phyloP scores from a whole-genome alignment of 2,113 vertebrate species.

The Neolamprologus modestus region DNA sequence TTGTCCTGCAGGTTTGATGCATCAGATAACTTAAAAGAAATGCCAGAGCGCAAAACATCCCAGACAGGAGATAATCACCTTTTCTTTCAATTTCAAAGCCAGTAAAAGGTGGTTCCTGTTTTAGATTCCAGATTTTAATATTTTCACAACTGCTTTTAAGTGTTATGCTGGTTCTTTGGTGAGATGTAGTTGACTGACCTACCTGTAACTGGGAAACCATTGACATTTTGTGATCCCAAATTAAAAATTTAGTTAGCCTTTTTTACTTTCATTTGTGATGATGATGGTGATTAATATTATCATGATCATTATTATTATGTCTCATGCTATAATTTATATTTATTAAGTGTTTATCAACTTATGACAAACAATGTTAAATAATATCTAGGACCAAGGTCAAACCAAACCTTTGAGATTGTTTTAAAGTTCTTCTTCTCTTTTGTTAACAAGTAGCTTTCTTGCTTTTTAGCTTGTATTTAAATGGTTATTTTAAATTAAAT shows the following conservation, averaged over 20 bases:
- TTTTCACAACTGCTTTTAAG: not conserved
- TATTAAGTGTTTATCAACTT: not conserved
- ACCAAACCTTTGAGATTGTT: not conserved
- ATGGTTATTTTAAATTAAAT: not conserved
- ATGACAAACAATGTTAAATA: not conserved
- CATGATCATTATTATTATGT: not conserved
- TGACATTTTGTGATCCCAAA: not conserved
- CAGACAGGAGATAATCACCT: not conserved
- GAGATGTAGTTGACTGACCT: not conserved
- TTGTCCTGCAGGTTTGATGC: not conserved
- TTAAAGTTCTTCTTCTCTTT: not conserved
- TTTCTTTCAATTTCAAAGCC: not conserved
- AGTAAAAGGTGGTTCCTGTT: not conserved
- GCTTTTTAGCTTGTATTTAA: not conserved
- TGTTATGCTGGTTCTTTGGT: not conserved
- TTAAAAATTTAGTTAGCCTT: not conserved
- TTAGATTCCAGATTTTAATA: not conserved
- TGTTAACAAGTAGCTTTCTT: not conserved
- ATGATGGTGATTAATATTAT: not conserved
- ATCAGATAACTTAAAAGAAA: not conserved
- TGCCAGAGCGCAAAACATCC: not conserved
- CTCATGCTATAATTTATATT: not conserved
- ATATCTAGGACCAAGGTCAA: not conserved
- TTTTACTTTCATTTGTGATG: not conserved
- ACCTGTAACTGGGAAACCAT: not conserved